A percentile compares a stretch with the other conserved stretches of the same genome.
Evolutionary conservation across 1,140 invertebrate species (phyloP).

Genomic region (Helicoverpa armigera): DNA sequence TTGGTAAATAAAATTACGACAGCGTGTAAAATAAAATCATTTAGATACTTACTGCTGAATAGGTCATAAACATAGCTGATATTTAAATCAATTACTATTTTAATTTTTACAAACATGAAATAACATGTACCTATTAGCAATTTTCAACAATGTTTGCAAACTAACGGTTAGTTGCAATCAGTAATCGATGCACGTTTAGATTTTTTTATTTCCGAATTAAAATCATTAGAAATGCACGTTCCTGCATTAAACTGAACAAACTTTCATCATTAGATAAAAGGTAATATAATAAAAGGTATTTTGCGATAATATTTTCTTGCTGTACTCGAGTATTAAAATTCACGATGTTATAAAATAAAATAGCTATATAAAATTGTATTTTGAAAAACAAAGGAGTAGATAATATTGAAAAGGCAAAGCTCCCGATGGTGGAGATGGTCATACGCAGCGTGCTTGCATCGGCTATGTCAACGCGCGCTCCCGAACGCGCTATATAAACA

Average conservation of each 20-base stretch:
- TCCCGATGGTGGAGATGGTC: conserved; percentile 54
- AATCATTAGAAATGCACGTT: conserved; percentile 18
- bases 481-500: conserved; percentile 75
- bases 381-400: conserved; percentile 49
- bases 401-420: conserved; percentile 51
- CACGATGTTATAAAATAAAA: too few relatives aligned
- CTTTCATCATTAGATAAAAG: neutral
- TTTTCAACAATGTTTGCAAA: conserved; percentile 13
- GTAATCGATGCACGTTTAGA: neutral
- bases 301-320: neutral
- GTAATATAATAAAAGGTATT: neutral
- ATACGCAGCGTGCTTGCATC: too few relatives aligned
- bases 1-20: conserved; percentile 12
- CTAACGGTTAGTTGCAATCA: neutral
- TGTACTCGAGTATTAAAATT: too few relatives aligned
- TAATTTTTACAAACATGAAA: too few relatives aligned
- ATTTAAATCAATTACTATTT: too few relatives aligned
- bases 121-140: too few relatives aligned
- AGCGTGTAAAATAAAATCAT: neutral
- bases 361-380: neutral
- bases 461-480: conserved; percentile 54
- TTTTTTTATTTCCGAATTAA: conserved; percentile 16
- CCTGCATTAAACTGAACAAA: neutral
- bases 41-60: neutral
- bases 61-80: neutral